phyloP scores from a whole-genome alignment of 1,140 invertebrate genomes.

The Phymorhynchus buccinoides region DNA sequence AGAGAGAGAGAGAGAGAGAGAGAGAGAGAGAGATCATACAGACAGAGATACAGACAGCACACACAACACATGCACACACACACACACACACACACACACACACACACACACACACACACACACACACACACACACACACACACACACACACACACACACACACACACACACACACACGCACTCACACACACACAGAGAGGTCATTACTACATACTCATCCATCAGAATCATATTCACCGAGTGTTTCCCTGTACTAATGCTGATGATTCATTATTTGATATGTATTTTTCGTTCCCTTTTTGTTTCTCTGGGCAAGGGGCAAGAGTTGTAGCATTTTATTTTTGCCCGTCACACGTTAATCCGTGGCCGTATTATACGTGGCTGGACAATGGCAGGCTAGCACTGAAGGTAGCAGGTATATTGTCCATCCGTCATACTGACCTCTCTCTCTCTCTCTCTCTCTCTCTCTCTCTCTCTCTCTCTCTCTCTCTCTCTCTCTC shows the following conservation, averaged over 20 bases:
- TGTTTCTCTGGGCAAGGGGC: too few species aligned
- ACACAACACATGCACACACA: too few species aligned
- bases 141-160: background rate
- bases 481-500: background rate
- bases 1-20: background rate
- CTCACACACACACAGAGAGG: too few species aligned
- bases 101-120: background rate
- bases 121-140: background rate
- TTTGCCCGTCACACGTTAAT: too few species aligned
- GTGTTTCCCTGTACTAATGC: too few species aligned
- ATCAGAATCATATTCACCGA: background rate
- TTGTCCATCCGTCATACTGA: background rate
- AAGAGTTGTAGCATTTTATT: too few species aligned
- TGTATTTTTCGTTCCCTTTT: too few species aligned
- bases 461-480: slow-evolving; percentile 12
- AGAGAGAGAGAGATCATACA: background rate
- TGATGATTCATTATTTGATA: too few species aligned
- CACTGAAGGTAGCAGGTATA: background rate
- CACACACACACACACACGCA: background rate
- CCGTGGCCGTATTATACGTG: too few species aligned
- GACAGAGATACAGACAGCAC: background rate
- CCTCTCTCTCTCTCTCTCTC: background rate
- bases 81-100: background rate
- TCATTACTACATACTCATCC: background rate
- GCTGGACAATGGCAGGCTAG: background rate